These are phyloP conservation scores for Apotomis turbidana DNA, from an alignment of 2,888 invertebrate genomes.

Conservation along the genomic window DNA sequence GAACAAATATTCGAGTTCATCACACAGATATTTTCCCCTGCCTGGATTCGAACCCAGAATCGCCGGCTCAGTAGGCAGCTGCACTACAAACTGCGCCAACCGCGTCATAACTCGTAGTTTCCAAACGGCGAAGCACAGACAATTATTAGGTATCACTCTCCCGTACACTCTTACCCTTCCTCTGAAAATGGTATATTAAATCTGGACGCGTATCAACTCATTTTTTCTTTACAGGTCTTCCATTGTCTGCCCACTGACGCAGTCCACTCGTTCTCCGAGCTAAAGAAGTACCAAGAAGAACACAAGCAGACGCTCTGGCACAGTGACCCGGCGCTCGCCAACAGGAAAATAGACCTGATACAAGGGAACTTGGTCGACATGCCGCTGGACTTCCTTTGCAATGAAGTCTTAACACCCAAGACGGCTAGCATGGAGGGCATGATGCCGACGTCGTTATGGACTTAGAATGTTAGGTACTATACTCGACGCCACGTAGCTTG, in stretches of 20 bases:
- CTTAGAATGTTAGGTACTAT: constrained; percentile 80
- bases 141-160: too few relatives aligned
- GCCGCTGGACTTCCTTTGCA: constrained; percentile 94
- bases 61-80: too few relatives aligned
- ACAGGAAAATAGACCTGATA: constrained; percentile 88
- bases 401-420: constrained; percentile 93
- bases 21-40: too few relatives aligned
- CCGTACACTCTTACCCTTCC: too few relatives aligned
- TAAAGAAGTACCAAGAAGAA: constrained; percentile 90
- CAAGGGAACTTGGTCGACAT: constrained; percentile 94
- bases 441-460: constrained; percentile 97
- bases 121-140: too few relatives aligned
- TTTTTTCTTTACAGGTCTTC: constrained; percentile 86
- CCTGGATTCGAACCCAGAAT: too few relatives aligned
- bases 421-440: constrained; percentile 94
- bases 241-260: constrained; percentile 94
- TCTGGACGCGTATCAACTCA: too few relatives aligned
- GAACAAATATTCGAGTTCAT: too few relatives aligned
- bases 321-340: constrained; percentile 88
- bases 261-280: constrained; percentile 89
- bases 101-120: too few relatives aligned
- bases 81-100: too few relatives aligned
- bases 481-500: too few relatives aligned
- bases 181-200: too few relatives aligned
- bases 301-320: constrained; percentile 86